Evolutionary conservation across 2,888 invertebrate species (phyloP), one percentile per base, ranked within the genome.

Genomic region (Macrophya annulata): DNA sequence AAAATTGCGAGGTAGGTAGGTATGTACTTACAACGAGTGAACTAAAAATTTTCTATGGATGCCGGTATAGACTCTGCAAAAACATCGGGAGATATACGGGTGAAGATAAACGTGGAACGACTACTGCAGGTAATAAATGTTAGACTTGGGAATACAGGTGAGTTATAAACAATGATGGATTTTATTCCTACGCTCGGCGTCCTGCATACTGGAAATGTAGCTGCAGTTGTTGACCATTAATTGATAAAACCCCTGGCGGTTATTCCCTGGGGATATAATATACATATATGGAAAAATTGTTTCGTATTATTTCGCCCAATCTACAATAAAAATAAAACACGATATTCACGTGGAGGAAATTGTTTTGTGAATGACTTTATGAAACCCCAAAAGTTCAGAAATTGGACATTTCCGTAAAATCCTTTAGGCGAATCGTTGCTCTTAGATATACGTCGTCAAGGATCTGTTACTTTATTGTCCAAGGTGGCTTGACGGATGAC

Each of bases 81-180:
- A 55, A 17, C 72, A 45, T 31, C 17, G 31, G 55, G 31, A 15
- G 51, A 77, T 55, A 77, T 77, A 77, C 51, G 51, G 37, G n/a
- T 31, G 48, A 17, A 51, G 21, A 55, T 55, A 77, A 48, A 76
- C n/a, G 45, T 15, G 48, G n/a, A 48, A 48, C 45, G 43, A 48
- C 76, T 76, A 15, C 48, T 71, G 48, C 76, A 76, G 76, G 76
- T 25, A 21, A 84, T 51, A 43, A 51, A 76, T 55, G 74, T 45
- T 72, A 37, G 55, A 48, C 84, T 74, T 74, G 84, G 84, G 84
- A 84, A 84, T 84, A 74, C n/a, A 74, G 59, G 43, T 45, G 84
- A 59, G 74, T 43, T 43, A 84, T 84, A 55, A 84, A 79, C 84
- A 76, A 84, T 84, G 74, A 55, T 45, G 77, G 31, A 84, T 74